These are phyloP conservation scores for Oreochromis grahami DNA, from an alignment of 2,797 vertebrate genomes.

Conservation along the genomic window DNA sequence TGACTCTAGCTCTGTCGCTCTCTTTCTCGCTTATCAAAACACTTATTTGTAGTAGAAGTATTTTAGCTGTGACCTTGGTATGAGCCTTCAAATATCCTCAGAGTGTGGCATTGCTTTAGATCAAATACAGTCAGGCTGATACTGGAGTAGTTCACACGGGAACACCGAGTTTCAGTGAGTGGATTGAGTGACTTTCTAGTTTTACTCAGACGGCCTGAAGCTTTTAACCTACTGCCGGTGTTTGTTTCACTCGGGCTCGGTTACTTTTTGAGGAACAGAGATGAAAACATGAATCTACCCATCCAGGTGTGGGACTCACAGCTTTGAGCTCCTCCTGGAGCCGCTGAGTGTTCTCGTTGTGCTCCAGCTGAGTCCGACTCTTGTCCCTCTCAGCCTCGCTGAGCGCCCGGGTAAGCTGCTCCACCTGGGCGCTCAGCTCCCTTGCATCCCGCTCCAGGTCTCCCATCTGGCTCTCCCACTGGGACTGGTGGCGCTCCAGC, in stretches of 20 bases:
- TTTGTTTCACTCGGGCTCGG: conserved; percentile 16
- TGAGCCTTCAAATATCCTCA: neutral
- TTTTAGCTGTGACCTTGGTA: neutral
- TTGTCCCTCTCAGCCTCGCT: conserved; percentile 65
- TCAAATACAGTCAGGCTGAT: conserved; percentile 28
- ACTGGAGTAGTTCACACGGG: neutral
- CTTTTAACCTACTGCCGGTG: neutral
- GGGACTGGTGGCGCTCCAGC: conserved; percentile 68
- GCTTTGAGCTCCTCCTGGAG: conserved; percentile 72
- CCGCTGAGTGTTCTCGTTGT: conserved; percentile 57
- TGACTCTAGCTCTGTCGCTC: neutral
- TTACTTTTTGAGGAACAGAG: neutral
- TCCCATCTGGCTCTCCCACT: conserved; percentile 78
- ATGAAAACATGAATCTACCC: neutral
- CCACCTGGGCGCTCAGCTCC: conserved; percentile 67
- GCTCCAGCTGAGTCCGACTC: conserved; percentile 52
- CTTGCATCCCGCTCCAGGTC: conserved; percentile 77
- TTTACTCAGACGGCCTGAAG: neutral
- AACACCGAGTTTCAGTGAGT: neutral
- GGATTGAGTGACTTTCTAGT: conserved; percentile 32
- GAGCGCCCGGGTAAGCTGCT: conserved; percentile 63
- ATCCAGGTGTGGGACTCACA: conserved; percentile 56
- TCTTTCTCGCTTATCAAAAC: neutral
- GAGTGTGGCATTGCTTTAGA: conserved; percentile 6
- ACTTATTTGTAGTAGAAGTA: neutral